phyloP scores from a whole-genome alignment of 2,797 vertebrate species.

The Sebastes elongatus region DNA sequence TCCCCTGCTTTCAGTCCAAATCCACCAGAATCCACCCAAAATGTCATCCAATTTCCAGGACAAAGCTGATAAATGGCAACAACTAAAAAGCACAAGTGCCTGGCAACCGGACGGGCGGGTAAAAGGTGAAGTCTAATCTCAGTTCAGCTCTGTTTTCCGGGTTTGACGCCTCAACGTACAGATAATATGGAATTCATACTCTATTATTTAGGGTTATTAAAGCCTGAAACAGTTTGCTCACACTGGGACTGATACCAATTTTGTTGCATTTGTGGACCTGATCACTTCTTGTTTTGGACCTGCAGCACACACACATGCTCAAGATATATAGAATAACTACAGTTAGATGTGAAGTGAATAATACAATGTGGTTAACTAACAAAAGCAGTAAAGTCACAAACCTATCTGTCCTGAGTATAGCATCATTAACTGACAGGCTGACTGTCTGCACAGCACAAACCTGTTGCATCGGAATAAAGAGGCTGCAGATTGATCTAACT shows the following conservation, averaged over 20 bases:
- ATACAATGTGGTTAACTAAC: background rate
- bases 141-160: background rate
- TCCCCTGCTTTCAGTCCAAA: conserved; percentile 4
- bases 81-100: background rate
- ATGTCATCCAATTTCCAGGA: background rate
- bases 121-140: background rate
- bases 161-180: background rate
- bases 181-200: background rate
- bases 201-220: background rate
- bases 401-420: background rate
- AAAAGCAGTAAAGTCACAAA: background rate
- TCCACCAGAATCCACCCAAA: conserved; percentile 22
- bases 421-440: background rate
- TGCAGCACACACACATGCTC: background rate
- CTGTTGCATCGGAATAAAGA: conserved; percentile 66
- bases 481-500: background rate
- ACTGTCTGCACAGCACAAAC: conserved; percentile 24
- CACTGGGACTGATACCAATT: background rate
- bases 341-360: background rate
- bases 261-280: background rate
- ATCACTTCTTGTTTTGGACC: background rate
- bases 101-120: background rate
- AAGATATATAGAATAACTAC: background rate
- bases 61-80: background rate
- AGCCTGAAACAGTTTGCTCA: background rate